Percentiles rank a stretch among this genome's conserved stretches.
phyloP scores from a whole-genome alignment of 2,888 invertebrate genomes.

The Troilus luridus region DNA sequence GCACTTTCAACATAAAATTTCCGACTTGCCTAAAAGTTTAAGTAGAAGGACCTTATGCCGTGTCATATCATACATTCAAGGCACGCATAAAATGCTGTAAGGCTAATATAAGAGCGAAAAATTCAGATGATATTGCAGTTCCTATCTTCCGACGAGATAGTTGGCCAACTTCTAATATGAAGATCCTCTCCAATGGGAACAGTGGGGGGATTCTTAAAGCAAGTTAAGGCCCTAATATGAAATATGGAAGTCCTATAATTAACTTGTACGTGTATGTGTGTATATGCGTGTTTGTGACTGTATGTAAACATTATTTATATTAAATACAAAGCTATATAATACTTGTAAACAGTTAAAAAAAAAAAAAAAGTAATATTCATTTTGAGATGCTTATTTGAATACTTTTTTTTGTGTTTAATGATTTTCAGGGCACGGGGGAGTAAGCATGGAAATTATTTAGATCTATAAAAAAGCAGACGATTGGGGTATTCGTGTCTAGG shows the following conservation, averaged over 20 bases:
- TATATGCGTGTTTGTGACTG: neutral
- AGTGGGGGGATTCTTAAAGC: neutral
- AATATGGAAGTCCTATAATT: neutral
- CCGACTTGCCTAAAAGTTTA: slow-evolving; percentile 21
- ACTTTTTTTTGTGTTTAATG: too few species aligned
- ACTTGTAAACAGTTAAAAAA: too few species aligned
- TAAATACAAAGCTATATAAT: too few species aligned
- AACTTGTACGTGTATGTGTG: neutral
- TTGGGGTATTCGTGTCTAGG: too few species aligned
- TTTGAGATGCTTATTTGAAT: too few species aligned
- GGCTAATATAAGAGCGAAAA: neutral
- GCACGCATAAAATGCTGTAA: neutral
- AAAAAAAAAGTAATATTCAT: too few species aligned
- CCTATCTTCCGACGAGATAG: neutral
- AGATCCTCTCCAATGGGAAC: neutral
- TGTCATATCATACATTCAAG: slow-evolving; percentile 31
- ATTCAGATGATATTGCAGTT: slow-evolving; percentile 34
- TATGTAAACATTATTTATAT: too few species aligned
- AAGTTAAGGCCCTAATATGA: neutral
- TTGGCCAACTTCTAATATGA: neutral
- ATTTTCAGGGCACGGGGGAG: too few species aligned
- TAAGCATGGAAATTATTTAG: too few species aligned
- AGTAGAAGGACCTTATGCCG: neutral
- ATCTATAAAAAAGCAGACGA: too few species aligned
- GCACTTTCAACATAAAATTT: slow-evolving; percentile 23